Base-by-base conservation (phyloP, 2,797 vertebrate genomes). In the Notoglanidium macrostoma region DNA sequence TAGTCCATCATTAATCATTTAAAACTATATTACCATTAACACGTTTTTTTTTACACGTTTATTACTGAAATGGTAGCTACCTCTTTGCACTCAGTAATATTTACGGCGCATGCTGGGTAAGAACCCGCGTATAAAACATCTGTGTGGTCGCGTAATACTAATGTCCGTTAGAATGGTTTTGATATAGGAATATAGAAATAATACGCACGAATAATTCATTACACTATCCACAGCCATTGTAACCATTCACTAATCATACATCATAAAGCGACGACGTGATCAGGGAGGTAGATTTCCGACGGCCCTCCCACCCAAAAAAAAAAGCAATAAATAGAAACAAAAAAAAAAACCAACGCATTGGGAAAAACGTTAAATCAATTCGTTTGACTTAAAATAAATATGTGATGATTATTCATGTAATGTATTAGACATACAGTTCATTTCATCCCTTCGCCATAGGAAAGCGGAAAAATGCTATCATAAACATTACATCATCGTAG, bases 201-300 rank as follows among this genome's bases (percentile, higher is more conserved):
- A 32, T 74, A 65, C 14, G 19, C 72, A 73, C 44, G 29, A 78
- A 79, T 74, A 63, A 73, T 59, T 67, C 63, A 63, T 54, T 67
- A 88, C 40, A 73, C 55, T 51, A 49, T 35, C n/a, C 49, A 67
- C 61, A 78, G 78, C 51, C 79, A 86, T 32, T 49, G 70, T 59
- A 77, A 83, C 65, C 84, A 86, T 83, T 83, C 84, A 77, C 32
- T 51, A 86, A 32, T 40, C 35, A 59, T n/a, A 88, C 32, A 86
- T 78, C 49, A 83, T 61, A 86, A 82, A n/a, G 82, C 26, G 76
- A 88, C 59, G 74, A 78, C 14, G 65, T 29, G 54, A 73, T 29
- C 87, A 85, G 44, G 40, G 90, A 92, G 92, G 93, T 91, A 92
- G 90, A 81, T 85, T 89, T 87, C 92, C 92, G 93, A 73, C 74